Percentiles rank a stretch among this genome's conserved stretches.
Evolutionary conservation across 92 coral and sea anemone genomes (phyloP).

Genomic region (Virgularia gustaviana): DNA sequence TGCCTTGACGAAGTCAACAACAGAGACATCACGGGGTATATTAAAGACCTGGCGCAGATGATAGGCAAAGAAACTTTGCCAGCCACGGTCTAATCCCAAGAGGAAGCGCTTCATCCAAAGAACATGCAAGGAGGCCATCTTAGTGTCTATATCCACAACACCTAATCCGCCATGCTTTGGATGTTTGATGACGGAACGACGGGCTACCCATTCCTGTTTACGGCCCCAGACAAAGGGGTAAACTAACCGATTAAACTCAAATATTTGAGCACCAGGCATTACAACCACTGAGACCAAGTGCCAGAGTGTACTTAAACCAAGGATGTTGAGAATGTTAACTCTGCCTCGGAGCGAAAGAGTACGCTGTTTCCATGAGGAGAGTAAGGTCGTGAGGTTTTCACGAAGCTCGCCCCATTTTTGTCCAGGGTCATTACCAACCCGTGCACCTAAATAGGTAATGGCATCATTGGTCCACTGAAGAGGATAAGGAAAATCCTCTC

Average conservation of each 20-base stretch:
- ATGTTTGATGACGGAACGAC: constrained; percentile 21
- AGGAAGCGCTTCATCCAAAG: constrained; percentile 15
- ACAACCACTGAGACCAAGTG: constrained; percentile 11
- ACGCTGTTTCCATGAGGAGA: constrained; percentile 8
- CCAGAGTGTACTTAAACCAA: constrained; percentile 22
- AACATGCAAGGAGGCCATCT: constrained; percentile 19
- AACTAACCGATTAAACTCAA: background rate
- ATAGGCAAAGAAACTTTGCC: background rate
- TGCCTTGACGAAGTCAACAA: background rate
- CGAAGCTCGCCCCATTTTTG: constrained; percentile 5
- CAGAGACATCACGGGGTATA: background rate
- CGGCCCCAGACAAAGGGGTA: constrained; percentile 16
- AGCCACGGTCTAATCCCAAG: background rate
- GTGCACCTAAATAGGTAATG: constrained; percentile 23
- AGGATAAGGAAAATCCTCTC: constrained; percentile 30
- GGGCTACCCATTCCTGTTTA: constrained; percentile 12
- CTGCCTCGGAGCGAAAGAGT: constrained; percentile 33
- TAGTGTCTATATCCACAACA: constrained; percentile 16
- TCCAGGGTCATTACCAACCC: background rate
- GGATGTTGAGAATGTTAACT: constrained; percentile 19
- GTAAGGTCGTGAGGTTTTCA: background rate
- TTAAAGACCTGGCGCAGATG: background rate
- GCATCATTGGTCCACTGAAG: constrained; percentile 22
- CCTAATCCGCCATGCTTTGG: too few species aligned
- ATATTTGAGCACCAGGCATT: background rate